Evolutionary conservation across 92 coral and sea anemone species (phyloP), one percentile per base, ranked within the genome.

Genomic region (Actinostola sp.): DNA sequence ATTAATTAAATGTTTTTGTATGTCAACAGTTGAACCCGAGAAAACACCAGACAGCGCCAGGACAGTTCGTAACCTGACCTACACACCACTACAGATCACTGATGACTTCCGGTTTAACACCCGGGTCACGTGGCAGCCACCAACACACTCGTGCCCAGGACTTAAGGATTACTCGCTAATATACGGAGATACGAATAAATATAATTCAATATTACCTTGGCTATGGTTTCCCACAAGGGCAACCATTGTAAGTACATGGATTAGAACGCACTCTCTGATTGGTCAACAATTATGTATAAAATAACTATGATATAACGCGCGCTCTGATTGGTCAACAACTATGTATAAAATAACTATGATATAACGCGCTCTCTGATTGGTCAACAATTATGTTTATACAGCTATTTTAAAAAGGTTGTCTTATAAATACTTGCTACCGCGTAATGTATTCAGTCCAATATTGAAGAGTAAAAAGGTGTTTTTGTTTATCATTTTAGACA

Each of bases 81-180:
- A 19, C 38, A n/a, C 66, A 6, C 38, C 59, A 16, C 3, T 54
- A 11, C 11, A 67, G 9, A 63, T 67, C 8, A 63, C 67, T 13
- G 66, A 56, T 55, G 89, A 63, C 50, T 83, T 68, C 79, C 79
- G 73, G 34, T 64, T 77, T 41, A 53, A 30, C 26, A 39, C 42
- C 34, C 62, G 31, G 21, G 24, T 77, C 43, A 63, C 80, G 16
- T 83, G 89, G 89, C 23, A 29, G 4, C 79, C 89, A 3, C 89
- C 89, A 13, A 36, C 59, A 31, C 78, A 83, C 63, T 52, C 84
- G 27, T 55, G 72, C 44, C 66, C 39, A 28, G 13, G 1, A 20
- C 41, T 83, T 1, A 11, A 11, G 13, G 0, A 13, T 19, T 83
- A 77, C 63, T 0, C 0, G 0, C 10, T 69, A 3, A n/a, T 9